A percentile compares a stretch with the other conserved stretches of the same genome.
phyloP scores from a whole-genome alignment of 2,888 invertebrate species.

The Cryptocephalus primarius region DNA sequence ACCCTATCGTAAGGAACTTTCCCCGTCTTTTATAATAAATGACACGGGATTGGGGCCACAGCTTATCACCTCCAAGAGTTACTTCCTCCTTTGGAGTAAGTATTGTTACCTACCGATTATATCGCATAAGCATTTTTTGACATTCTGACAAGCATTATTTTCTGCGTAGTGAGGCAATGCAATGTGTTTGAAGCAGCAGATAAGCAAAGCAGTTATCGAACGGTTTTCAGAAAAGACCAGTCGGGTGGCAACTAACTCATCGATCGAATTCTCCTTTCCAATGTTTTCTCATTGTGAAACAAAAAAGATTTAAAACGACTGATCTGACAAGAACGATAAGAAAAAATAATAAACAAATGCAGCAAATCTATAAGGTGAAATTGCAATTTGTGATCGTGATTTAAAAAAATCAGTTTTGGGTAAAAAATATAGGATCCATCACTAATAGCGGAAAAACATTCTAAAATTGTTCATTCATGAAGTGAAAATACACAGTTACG shows the following conservation, averaged over 20 bases:
- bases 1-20: no score
- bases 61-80: no score
- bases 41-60: no score
- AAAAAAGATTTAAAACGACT: conserved; percentile 25
- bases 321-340: conserved; percentile 28
- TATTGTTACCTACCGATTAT: not conserved
- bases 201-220: conserved; percentile 36
- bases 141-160: not conserved
- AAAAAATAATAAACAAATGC: conserved; percentile 28
- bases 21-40: no score
- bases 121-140: not conserved
- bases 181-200: conserved; percentile 25
- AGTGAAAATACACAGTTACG: conserved; percentile 29
- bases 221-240: conserved; percentile 61
- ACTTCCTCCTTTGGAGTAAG: not conserved
- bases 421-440: no score
- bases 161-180: conserved; percentile 24
- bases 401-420: conserved; percentile 6
- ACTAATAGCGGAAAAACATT: conserved; percentile 13
- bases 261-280: conserved; percentile 4
- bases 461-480: conserved; percentile 9
- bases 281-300: conserved; percentile 7
- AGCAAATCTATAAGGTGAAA: conserved; percentile 39
- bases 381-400: conserved; percentile 39
- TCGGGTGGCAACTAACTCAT: conserved; percentile 51